Evolutionary conservation across 2,888 invertebrate species (phyloP), one percentile per base, ranked within the genome.

Genomic region (Watsonalla cultraria): DNA sequence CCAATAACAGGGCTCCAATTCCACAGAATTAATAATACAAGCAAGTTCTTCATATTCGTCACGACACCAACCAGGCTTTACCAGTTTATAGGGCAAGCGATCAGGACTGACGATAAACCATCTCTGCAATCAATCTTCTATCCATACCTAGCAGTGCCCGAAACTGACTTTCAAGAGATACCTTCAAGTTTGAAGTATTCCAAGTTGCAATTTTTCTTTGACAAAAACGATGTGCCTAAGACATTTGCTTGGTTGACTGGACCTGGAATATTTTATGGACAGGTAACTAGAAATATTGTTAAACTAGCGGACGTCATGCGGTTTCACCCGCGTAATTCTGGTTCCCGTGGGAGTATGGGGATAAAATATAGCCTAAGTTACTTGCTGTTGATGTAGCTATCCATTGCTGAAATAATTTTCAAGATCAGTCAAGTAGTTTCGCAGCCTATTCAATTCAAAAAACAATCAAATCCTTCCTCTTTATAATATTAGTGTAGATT

Each of bases 1-100:
- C 94, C 96, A 0, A 96, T 98, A 58, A 97, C 96, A n/a, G 97
- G 97, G 0, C 89, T 98, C 53, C 95, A 97, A 76, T 96, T 96
- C 81, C 95, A 96, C 76, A 93, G 94, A 73, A 91, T 96, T 55
- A 93, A 94, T 9, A 92, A 92, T 51, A 92, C 94, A 0, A 94
- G 94, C 59, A 94, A 94, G 72, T 97, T 95, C 80, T 94, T 96
- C 53, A 94, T 98, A 45, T 93, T 98, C 61, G 96, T 95, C 5
- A 95, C 97, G 0, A 97, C 98, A 5, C 93, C 95, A 0, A 95
- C 94, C 50, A 92, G 96, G 54, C 86, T 99, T 48, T 98, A 98
- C 84, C 96, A 97, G 81, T 98, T 98, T 75, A 93, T 95, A 59
- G 98, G 97, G 2, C 92, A 94, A 52, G 92, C 94, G 0, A 93